Conservation (phyloP, 2,797 vertebrate species). For the Labeo calbasu region DNA sequence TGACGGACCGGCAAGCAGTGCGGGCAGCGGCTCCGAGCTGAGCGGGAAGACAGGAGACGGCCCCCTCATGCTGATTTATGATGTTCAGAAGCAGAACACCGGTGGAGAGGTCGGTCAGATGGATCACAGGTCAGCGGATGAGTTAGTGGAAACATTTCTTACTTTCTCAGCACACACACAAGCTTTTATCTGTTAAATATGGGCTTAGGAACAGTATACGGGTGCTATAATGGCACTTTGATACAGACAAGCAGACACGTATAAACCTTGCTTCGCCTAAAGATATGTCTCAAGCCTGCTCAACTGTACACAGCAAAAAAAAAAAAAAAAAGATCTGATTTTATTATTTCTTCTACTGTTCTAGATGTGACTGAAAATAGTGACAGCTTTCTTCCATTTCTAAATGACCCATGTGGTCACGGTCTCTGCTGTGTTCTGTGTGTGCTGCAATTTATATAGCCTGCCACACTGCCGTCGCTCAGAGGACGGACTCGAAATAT, state of each 20-base stretch:
- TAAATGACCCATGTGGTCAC: slow-evolving; percentile 22
- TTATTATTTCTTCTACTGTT: slow-evolving; percentile 12
- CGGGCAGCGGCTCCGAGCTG: slow-evolving; percentile 54
- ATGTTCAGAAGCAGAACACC: slow-evolving; percentile 60
- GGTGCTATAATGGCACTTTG: background rate
- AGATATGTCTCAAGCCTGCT: slow-evolving; percentile 7
- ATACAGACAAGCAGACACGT: slow-evolving; percentile 30
- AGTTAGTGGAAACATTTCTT: slow-evolving; percentile 11
- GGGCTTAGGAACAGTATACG: background rate
- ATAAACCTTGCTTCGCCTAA: background rate
- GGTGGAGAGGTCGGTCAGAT: slow-evolving; percentile 65
- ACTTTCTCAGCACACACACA: background rate
- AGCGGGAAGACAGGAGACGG: slow-evolving; percentile 53
- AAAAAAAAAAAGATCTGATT: background rate
- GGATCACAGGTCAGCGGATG: slow-evolving; percentile 25
- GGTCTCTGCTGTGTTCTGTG: slow-evolving; percentile 16
- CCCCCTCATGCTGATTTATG: slow-evolving; percentile 70
- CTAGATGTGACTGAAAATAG: slow-evolving; percentile 9
- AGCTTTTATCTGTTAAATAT: slow-evolving; percentile 17
- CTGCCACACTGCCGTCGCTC: slow-evolving; percentile 8
- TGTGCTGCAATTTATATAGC: slow-evolving; percentile 17
- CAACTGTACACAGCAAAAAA: background rate
- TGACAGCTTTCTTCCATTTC: slow-evolving; percentile 28
- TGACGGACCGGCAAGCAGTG: slow-evolving; percentile 60
- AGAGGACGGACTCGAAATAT: background rate